phyloP scores from a whole-genome alignment of 2,113 vertebrate genomes.

The Bombycilla garrulus region DNA sequence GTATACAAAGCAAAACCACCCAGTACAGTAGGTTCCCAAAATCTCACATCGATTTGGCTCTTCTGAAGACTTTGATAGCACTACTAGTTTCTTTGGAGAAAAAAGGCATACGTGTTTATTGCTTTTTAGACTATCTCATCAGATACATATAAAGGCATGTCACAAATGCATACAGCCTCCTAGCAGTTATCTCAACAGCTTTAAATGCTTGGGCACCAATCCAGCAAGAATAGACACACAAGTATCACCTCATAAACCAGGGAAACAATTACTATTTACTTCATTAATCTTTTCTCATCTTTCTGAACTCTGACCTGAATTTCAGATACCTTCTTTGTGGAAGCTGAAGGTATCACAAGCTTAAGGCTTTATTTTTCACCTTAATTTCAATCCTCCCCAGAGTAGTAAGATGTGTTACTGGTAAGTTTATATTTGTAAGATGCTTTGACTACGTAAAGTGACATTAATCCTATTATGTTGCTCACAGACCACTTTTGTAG shows the following conservation, averaged over 20 bases:
- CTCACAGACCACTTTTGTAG: neutral
- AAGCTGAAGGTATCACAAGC: neutral
- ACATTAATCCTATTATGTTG: neutral
- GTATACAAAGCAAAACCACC: neutral
- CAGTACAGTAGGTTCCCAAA: neutral
- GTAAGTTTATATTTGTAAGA: neutral
- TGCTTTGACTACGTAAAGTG: neutral
- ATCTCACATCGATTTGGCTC: neutral
- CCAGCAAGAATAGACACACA: neutral
- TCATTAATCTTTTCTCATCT: neutral
- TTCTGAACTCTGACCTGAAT: neutral
- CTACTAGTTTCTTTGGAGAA: neutral
- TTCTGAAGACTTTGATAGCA: neutral
- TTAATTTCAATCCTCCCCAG: neutral
- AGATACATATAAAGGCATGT: neutral
- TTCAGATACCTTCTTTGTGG: neutral
- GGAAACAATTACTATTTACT: neutral
- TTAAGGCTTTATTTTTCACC: neutral
- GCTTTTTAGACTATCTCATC: neutral
- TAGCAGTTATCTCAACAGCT: neutral
- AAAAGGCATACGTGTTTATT: neutral
- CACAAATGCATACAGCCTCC: neutral
- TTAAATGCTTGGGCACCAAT: neutral
- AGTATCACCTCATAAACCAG: neutral
- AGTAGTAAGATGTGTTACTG: neutral